Base-by-base conservation (phyloP, 53 echinoderm and acorn worm species). In the Paracentrotus lividus region DNA sequence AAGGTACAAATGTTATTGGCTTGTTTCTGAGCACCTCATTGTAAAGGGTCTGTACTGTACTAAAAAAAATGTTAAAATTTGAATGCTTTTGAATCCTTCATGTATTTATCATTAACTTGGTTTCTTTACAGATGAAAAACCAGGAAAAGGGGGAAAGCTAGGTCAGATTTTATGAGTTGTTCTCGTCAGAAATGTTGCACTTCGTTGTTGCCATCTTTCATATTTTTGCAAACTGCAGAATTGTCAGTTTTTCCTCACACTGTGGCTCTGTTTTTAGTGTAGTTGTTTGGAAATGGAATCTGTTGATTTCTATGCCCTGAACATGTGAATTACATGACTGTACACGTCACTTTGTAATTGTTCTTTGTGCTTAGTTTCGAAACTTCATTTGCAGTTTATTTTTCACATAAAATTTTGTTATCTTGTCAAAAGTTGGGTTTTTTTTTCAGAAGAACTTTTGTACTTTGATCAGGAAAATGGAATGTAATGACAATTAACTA, bases 121-220 rank as follows among this genome's bases (percentile, higher is more conserved):
- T 56, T 86, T 2, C 53, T 86, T 86, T 8, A 56, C 86, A 86
- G 86, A 86, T 55, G 34, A 21, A 56, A 86, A 56, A 34, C 86
- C 86, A 32, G 55, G 33, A 56, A 86, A 2, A 56, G 54, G 33
- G 1, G 86, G 86, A 36, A 86, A 86, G 56, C 56, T 86, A 55
- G 86, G 86, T 86, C 56, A 86, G 86, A 86, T 36, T 49, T 53
- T 34, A 34, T 56, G 10, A 55, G 20, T 81, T 40, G 21, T 85
- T 26, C 0, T 56, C 36, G 52, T 85, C 32, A 24, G 42, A 85
- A 13, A 86, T 56, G 56, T 86, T 86, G 86, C 86, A 54, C 32
- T 86, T 78, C 27, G 8, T n/a, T 86, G 86, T 55, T 55, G 86
- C 16, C 86, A 86, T 32, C 7, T 86, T 86, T 53, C 3, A 21